Evolutionary conservation across 2,888 invertebrate genomes (phyloP).

Genomic region (Cerceris rybyensis): DNA sequence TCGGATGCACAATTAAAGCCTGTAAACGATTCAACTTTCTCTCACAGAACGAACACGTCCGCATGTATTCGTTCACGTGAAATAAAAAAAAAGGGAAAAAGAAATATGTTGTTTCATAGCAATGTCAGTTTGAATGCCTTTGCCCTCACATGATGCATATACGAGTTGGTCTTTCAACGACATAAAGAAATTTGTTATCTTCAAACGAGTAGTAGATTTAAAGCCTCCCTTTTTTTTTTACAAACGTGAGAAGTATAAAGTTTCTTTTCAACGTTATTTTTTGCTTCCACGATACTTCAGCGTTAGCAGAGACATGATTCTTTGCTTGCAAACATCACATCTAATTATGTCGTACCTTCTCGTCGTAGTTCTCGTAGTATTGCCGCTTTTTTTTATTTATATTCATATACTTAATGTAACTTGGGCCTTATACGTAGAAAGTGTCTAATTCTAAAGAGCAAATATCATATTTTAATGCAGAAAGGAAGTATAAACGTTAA

Average conservation of each 20-base stretch:
- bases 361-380: conserved; percentile 15
- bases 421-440: conserved; percentile 2
- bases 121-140: conserved; percentile 45
- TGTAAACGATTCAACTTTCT: conserved; percentile 47
- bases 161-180: conserved; percentile 39
- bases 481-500: too few relatives aligned
- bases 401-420: conserved; percentile 22
- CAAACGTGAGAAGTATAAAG: conserved; percentile 8
- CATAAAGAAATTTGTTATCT: conserved; percentile 32
- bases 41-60: conserved; percentile 16
- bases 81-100: conserved; percentile 22
- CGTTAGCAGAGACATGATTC: conserved; percentile 9
- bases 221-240: conserved; percentile 42
- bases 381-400: conserved; percentile 23
- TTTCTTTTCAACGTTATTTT: conserved; percentile 12
- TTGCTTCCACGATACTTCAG: conserved; percentile 12
- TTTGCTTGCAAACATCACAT: conserved; percentile 10
- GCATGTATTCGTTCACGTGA: conserved; percentile 9
- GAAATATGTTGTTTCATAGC: conserved; percentile 43
- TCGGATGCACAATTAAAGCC: conserved; percentile 33
- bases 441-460: conserved; percentile 10
- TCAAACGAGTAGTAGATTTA: conserved; percentile 23
- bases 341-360: conserved; percentile 30
- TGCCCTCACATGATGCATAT: conserved; percentile 25
- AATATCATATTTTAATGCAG: background rate